Percentiles rank a stretch among this genome's conserved stretches.
Evolutionary conservation across 2,113 vertebrate genomes (phyloP).

Genomic region (Macrotus californicus): DNA sequence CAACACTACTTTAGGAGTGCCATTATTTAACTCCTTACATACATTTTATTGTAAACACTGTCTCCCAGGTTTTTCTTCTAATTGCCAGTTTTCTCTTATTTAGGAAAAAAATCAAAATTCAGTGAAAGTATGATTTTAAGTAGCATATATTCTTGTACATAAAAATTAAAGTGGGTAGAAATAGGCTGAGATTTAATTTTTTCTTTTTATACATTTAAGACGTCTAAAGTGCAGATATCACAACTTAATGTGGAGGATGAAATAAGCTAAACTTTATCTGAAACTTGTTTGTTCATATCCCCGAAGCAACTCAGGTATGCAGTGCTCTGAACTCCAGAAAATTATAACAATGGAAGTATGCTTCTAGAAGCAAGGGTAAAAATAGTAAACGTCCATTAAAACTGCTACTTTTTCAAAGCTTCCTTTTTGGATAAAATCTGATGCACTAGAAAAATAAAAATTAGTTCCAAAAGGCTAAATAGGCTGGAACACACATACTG

Average conservation of each 20-base stretch:
- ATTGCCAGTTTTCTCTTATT: neutral
- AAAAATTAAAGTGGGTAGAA: neutral
- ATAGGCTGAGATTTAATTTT: neutral
- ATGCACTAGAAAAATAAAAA: constrained; percentile 3
- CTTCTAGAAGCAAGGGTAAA: neutral
- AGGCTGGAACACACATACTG: neutral
- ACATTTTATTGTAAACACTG: neutral
- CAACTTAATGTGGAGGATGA: neutral
- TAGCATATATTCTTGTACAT: neutral
- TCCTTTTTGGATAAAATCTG: neutral
- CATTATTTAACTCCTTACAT: constrained; percentile 21
- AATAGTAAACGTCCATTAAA: constrained; percentile 6
- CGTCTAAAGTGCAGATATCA: neutral
- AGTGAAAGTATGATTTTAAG: neutral
- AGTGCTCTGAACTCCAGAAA: neutral
- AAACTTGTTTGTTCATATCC: neutral
- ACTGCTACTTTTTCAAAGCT: neutral
- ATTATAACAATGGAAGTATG: neutral
- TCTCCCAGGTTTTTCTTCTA: neutral
- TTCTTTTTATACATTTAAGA: neutral
- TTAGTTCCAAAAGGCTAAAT: neutral
- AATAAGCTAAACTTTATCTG: constrained; percentile 27
- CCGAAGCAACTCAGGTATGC: neutral
- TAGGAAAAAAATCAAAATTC: neutral
- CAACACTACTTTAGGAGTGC: constrained; percentile 11